These are phyloP conservation scores for Forbesichthys agassizii DNA, from an alignment of 2,113 vertebrate genomes.

Conservation along the genomic window DNA sequence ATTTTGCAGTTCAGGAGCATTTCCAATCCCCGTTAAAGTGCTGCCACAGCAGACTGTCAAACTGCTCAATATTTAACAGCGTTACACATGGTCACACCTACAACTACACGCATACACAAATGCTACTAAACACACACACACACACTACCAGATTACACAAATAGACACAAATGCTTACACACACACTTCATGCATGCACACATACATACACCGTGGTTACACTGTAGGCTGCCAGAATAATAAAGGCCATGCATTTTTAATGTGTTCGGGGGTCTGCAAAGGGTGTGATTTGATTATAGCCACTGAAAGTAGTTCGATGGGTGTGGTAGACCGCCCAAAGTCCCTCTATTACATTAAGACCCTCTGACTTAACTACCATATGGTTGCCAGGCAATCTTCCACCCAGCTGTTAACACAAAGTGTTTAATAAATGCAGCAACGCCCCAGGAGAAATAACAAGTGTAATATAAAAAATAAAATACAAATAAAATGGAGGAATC, in stretches of 20 bases:
- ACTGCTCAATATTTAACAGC: neutral
- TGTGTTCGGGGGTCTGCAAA: neutral
- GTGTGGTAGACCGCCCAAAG: neutral
- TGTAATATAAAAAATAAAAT: no score
- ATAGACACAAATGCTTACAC: neutral
- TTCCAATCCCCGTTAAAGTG: neutral
- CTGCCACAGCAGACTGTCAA: neutral
- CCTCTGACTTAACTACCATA: neutral
- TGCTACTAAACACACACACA: conserved; percentile 2
- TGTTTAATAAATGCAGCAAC: no score
- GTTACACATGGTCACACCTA: neutral
- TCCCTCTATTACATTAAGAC: neutral
- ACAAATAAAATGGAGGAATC: no score
- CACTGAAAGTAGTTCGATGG: neutral
- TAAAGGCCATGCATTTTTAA: neutral
- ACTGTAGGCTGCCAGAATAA: neutral
- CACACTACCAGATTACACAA: neutral
- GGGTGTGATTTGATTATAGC: neutral
- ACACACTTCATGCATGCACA: neutral
- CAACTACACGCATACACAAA: neutral
- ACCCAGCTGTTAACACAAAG: neutral
- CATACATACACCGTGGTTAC: neutral
- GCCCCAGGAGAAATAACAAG: no score
- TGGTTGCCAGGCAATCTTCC: neutral
- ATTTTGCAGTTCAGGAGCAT: neutral